phyloP scores from a whole-genome alignment of 2,888 invertebrate genomes.

The Platypus cylindrus region DNA sequence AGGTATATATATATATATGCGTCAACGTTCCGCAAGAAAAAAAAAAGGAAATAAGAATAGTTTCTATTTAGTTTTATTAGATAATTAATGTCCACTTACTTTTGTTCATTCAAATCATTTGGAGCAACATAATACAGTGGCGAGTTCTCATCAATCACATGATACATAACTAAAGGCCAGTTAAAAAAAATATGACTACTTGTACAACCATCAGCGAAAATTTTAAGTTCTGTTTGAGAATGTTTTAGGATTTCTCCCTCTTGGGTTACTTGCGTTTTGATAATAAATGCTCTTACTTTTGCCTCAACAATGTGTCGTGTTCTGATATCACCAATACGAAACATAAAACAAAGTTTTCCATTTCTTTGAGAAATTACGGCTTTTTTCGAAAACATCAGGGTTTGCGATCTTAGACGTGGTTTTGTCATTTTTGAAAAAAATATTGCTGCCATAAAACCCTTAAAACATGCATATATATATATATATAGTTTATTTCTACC shows the following conservation, averaged over 20 bases:
- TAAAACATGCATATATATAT: conserved; percentile 5
- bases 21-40: neutral
- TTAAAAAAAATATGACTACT: conserved; percentile 79
- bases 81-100: conserved; percentile 32
- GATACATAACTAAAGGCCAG: conserved; percentile 86
- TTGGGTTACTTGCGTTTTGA: conserved; percentile 9
- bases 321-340: conserved; percentile 84
- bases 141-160: conserved; percentile 67
- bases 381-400: conserved; percentile 77
- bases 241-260: conserved; percentile 42
- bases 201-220: conserved; percentile 52
- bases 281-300: conserved; percentile 49
- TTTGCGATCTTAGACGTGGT: conserved; percentile 82
- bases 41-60: neutral
- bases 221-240: conserved; percentile 61
- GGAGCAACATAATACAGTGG: conserved; percentile 80
- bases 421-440: conserved; percentile 88
- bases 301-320: conserved; percentile 86
- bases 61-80: too few species aligned
- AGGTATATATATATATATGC: too few species aligned
- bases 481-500: neutral
- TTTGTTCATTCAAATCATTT: conserved; percentile 64
- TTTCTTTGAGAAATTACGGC: conserved; percentile 75
- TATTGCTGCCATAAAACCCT: conserved; percentile 60
- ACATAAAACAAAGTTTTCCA: conserved; percentile 68